phyloP scores from a whole-genome alignment of 1,140 invertebrate species.

The Eumeta japonica region DNA sequence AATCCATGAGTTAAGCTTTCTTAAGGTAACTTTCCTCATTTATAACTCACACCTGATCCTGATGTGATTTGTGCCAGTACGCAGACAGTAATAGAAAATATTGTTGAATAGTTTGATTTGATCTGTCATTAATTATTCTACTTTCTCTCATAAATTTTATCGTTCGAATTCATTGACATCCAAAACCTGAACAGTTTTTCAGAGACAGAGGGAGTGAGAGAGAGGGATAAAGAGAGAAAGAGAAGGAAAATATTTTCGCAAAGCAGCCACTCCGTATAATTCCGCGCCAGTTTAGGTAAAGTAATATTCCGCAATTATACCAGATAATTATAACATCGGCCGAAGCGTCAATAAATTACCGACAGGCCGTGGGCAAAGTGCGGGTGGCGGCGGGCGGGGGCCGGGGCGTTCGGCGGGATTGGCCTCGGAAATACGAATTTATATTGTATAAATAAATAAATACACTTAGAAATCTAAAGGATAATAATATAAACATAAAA shows the following conservation, averaged over 20 bases:
- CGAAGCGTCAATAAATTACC: constrained; percentile 21
- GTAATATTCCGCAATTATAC: constrained; percentile 10
- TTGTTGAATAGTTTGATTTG: background rate
- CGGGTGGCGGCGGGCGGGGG: constrained; percentile 18
- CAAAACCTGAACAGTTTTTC: background rate
- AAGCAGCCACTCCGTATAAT: background rate
- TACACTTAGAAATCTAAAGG: background rate
- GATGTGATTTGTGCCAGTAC: no score
- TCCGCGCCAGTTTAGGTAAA: background rate
- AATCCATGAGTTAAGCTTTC: no score
- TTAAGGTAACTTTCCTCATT: no score
- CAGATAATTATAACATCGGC: constrained; percentile 16
- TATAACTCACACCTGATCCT: no score
- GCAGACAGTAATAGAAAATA: background rate
- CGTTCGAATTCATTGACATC: background rate
- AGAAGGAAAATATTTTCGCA: background rate
- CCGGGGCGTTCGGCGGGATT: constrained; percentile 6
- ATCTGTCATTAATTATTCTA: background rate
- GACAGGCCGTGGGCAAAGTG: constrained; percentile 12
- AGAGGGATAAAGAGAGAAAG: no score
- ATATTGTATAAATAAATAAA: background rate
- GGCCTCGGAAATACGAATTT: constrained; percentile 7
- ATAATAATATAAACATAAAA: no score
- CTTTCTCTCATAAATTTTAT: background rate
- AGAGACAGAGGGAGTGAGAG: no score